Evolutionary conservation across 2,888 invertebrate genomes (phyloP).

Genomic region (Artemia sp.): DNA sequence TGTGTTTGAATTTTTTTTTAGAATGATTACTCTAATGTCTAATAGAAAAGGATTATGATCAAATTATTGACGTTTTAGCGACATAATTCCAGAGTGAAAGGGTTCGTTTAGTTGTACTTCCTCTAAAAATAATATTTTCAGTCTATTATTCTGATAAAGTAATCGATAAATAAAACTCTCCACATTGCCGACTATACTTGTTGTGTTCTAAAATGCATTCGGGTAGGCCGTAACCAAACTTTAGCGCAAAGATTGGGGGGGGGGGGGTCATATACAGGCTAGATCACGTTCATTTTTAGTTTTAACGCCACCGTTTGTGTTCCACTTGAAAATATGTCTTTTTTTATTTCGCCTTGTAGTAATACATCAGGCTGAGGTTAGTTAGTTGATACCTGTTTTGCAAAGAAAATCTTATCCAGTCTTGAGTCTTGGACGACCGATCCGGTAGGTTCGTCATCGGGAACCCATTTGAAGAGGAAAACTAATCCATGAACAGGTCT

Average conservation of each 20-base stretch:
- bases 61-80: too few species aligned
- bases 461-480: slow-evolving; percentile 84
- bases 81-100: too few species aligned
- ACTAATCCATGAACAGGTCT: slow-evolving; percentile 96
- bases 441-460: slow-evolving; percentile 57
- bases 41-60: too few species aligned
- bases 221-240: background rate
- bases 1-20: too few species aligned
- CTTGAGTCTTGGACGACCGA: slow-evolving; percentile 60
- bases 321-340: background rate
- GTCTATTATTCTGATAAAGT: too few species aligned
- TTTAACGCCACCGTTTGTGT: background rate
- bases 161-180: too few species aligned
- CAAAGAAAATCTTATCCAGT: slow-evolving; percentile 86
- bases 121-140: too few species aligned
- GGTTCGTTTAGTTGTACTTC: too few species aligned
- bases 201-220: too few species aligned
- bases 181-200: too few species aligned
- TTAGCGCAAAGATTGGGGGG: background rate
- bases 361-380: background rate
- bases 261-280: too few species aligned
- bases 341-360: background rate
- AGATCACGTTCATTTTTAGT: background rate
- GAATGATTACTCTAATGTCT: too few species aligned
- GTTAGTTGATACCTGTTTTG: slow-evolving; percentile 57